Base-by-base conservation (phyloP, 1,140 invertebrate species). In the Periplaneta americana region DNA sequence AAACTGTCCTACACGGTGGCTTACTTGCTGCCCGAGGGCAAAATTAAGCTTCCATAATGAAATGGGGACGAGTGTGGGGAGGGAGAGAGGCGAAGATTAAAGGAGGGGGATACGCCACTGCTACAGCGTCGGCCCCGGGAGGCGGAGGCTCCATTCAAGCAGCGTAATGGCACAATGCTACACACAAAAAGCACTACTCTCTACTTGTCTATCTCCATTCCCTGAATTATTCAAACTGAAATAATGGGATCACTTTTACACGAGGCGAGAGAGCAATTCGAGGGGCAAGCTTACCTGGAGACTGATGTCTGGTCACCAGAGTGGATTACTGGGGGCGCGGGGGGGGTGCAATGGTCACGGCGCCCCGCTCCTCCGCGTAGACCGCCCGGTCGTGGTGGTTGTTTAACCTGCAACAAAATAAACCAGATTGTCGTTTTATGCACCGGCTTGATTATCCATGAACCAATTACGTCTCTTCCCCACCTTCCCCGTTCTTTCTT, bases 211-310 rank as follows among this genome's bases (percentile, higher is more conserved):
- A 3, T 15, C n/a, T n/a, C 35, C 39, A 76, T 81, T 74, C 66
- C 66, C 57, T 81, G 80, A 81, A 81, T 81, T 81, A 81, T 81
- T 81, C 75, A 81, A 81, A 81, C 74, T 76, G 80, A 57, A 81
- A 81, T 81, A 81, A 81, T 81, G 80, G 80, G 74, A 35, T 36
- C 48, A 74, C 79, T 80, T 80, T 80, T 80, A 57, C 79, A 74
- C 39, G n/a, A 31, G 79, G 35, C 39, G n/a, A 31, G 79, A 80
- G n/a, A 37, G 79, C 28, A 39, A 80, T 48, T 48, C 39, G 15
- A n/a, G 76, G 18, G 76, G 36, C 76, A 28, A 36, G 75, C 15
- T 36, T 28, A 28, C 76, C 10, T 28, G 33, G 22, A 28, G 34
- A 32, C 17, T 28, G 28, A 36, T 34, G 76, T 36, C 34, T 34